Evolutionary conservation across 2,888 invertebrate species (phyloP), one percentile per base, ranked within the genome.

Genomic region (Drosophila subquinaria): DNA sequence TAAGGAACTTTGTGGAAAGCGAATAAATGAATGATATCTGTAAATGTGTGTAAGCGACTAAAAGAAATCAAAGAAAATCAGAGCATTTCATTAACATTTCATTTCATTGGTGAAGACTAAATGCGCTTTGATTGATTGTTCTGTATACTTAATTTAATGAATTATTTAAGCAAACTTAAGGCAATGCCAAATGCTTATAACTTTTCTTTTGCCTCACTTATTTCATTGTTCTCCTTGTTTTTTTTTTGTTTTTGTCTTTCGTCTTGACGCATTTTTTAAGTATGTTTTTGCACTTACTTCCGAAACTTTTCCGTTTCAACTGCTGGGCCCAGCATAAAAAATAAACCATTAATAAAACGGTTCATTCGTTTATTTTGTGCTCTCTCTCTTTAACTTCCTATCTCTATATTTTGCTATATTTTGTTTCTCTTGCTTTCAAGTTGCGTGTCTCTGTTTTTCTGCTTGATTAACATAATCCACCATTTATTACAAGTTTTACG

Each of bases 391-490:
- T 23, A 51, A 33, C n/a, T 35, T 47, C 56, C 42, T 17, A 5
- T 38, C 56, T 59, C 42, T 17, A 5, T 38, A 55, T 59, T 35
- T 69, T 42, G 23, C 45, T 55, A 35, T 53, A 27, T 51, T 30
- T 20, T n/a, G n/a, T 6, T 11, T 51, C 35, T 43, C 13, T 30
- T 35, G 17, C 43, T 55, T 59, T 66, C 50, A 51, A 64, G 83
- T 69, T 70, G 87, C 82, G 72, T 85, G 76, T 73, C 76, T 82
- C 60, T 75, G 80, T 74, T 79, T 84, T 88, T 87, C 81, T 81
- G 87, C 89, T 89, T 89, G 88, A 87, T 87, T 87, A 87, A 89
- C 87, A 87, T 87, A 87, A 87, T 85, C 87, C 83, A 78, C 85
- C 89, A 82, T 89, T 87, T 89, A 87, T 89, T 85, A 87, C 73